Evolutionary conservation across 2,888 invertebrate species (phyloP), one percentile per base, ranked within the genome.

Genomic region (Colletes collaris): DNA sequence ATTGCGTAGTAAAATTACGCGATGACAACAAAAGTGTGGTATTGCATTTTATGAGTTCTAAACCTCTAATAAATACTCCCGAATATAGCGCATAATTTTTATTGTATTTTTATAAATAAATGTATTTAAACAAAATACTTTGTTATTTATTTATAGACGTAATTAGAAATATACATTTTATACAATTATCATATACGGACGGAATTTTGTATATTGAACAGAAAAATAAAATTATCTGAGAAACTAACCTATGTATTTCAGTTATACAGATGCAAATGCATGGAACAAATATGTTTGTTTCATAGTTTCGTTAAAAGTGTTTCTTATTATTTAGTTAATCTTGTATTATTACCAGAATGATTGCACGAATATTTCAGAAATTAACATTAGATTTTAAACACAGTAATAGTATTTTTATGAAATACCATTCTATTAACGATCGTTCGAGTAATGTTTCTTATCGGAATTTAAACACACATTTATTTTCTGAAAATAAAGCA

Each of bases 181-280:
- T 56, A 10, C 27, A 56, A 52, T 19, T 60, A 11, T 7, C 40
- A 40, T 13, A 0, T 19, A 6, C 6, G 4, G 2, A 37, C 50
- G 4, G 4, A 11, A 49, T 16, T 5, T 63, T 27, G 44, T 46
- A 8, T 46, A 46, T 8, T 8, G 1, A 46, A 6, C 8, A 46
- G 44, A 10, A 46, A 40, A 46, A 46, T 56, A 3, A 56, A 13
- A 4, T 7, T 46, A 7, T 19, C 3, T 7, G 44, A 8, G 7
- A 49, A 40, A 4, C 50, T 65, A 71, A 71, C 71, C 65, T 71
- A 56, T 40, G 11, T 13, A 6, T 8, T 50, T 13, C n/a, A 49
- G 3, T 65, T 37, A 8, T 49, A 19, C 8, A 11, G 13, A 50
- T 50, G 4, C 3, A 50, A 13, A 50, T n/a, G n/a, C 50, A n/a